Evolutionary conservation across 2,113 vertebrate species (phyloP).

Genomic region (Oncorhynchus tshawytscha): DNA sequence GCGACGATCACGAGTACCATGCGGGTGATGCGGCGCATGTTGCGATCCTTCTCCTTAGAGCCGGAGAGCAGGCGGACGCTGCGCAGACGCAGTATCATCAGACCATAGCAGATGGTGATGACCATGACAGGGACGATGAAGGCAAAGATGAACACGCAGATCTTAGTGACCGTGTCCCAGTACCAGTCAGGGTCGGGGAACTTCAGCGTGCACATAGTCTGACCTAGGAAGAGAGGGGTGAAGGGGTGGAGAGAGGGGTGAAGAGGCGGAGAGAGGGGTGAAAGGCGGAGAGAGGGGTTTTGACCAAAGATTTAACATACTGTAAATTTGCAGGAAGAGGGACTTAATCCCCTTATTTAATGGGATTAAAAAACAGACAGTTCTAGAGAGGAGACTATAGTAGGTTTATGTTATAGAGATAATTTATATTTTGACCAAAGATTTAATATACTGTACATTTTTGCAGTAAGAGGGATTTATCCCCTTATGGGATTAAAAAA

Average conservation of each 20-base stretch:
- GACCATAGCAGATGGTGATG: constrained; percentile 91
- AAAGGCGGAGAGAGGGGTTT: too few relatives aligned
- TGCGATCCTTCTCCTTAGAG: constrained; percentile 93
- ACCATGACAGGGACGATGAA: constrained; percentile 91
- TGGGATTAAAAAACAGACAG: not conserved
- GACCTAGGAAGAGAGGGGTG: constrained; percentile 44
- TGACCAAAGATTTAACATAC: too few relatives aligned
- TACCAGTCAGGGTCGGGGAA: constrained; percentile 91
- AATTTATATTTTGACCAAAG: too few relatives aligned
- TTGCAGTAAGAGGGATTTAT: too few relatives aligned
- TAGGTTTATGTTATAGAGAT: too few relatives aligned
- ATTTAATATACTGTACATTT: too few relatives aligned
- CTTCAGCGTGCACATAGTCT: constrained; percentile 81
- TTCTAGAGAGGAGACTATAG: not conserved
- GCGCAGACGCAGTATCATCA: constrained; percentile 91
- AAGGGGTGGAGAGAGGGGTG: not conserved
- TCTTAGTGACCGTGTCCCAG: constrained; percentile 94
- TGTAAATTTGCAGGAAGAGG: too few relatives aligned
- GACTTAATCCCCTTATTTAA: too few relatives aligned
- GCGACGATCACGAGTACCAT: constrained; percentile 96
- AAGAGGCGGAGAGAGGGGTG: too few relatives aligned
- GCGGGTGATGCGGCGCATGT: constrained; percentile 90
- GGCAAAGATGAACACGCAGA: constrained; percentile 95
- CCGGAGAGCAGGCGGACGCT: constrained; percentile 91
- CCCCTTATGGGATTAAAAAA: too few relatives aligned